Base-by-base conservation (phyloP, 2,797 vertebrate species). In the Labeo calbasu region DNA sequence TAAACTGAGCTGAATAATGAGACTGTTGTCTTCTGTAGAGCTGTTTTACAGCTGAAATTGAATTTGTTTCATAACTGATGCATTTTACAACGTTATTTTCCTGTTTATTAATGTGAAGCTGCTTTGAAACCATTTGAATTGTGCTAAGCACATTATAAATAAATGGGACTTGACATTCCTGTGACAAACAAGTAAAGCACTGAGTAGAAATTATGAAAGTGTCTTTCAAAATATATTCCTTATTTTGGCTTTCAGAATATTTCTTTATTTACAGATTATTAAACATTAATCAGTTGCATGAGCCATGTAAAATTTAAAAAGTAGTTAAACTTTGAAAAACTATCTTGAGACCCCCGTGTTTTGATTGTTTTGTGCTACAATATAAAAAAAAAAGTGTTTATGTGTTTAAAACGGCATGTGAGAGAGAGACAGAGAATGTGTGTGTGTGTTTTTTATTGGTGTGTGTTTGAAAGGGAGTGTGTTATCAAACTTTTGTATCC, bases 401-500 rank as follows among this genome's bases (percentile, higher is more conserved):
- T 28, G 59, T 15, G 61, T 8, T 15, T 15, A 13, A 53, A 36
- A 36, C 51, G 2, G 51, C 15, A 19, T 63, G 2, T 25, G 9
- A 13, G 23, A 25, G 32, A 36, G 32, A 36, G 23, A 25, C 3
- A 36, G 32, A 36, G 32, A 36, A n/a, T 57, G 9, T 57, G 76
- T 17, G 13, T 1, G 15, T 19, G n/a, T 17, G 28, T 40, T n/a
- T n/a, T n/a, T n/a, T n/a, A n/a, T n/a, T 2, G 1, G 1, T 32
- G 32, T 32, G 61, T 23, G 46, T 23, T n/a, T 55, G 11, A 79
- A n/a, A 66, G 23, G 13, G 15, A 53, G 15, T 57, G 11, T 57
- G 63, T 68, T 32, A 19, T 61, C 13, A 68, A 55, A 85, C 55
- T 84, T 86, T 89, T 89, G 88, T 86, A 88, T 51, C 2, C 36